Evolutionary conservation across 2,888 invertebrate species (phyloP), one percentile per base, ranked within the genome.

Genomic region (Torymus auratus): DNA sequence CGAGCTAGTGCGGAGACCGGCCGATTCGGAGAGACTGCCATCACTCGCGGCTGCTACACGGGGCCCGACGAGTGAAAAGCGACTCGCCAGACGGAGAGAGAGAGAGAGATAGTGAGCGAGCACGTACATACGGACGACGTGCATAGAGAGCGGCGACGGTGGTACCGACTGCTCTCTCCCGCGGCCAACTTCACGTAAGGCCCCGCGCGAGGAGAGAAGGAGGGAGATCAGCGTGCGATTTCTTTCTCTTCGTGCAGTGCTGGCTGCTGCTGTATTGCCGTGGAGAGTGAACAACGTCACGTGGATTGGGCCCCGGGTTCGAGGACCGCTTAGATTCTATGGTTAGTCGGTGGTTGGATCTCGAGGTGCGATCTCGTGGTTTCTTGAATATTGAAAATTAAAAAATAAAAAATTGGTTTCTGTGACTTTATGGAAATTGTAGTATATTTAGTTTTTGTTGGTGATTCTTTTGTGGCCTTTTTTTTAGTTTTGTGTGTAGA

Each of bases 151-250:
- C 50, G 41, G 28, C 15, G 55, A 28, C 55, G n/a, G n/a, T 62
- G 15, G 50, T 11, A 41, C 13, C 50, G 52, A 15, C 53, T 11
- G 17, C 52, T 11, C 15, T 62, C 76, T 78, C 72, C 72, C 72
- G 67, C 50, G 50, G 78, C 72, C 60, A 78, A 78, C 78, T 78
- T 78, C 78, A 55, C 23, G 65, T 60, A 60, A n/a, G 14, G 15
- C 52, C 12, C 52, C 55, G 62, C 55, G 62, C 41, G 13, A 58
- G 55, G 52, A 20, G 61, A 61, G 74, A 65, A 58, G 11, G 41
- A 50, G 50, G 7, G 52, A 20, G 50, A 15, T 14, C 55, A n/a
- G n/a, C 56, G 62, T 62, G 55, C 69, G 55, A 69, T 76, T 69
- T 76, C 76, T 76, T 69, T 76, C 69, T 69, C 11, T 67, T 41